Evolutionary conservation across 2,888 invertebrate genomes (phyloP).

Genomic region (Minunthozetes semirufus): DNA sequence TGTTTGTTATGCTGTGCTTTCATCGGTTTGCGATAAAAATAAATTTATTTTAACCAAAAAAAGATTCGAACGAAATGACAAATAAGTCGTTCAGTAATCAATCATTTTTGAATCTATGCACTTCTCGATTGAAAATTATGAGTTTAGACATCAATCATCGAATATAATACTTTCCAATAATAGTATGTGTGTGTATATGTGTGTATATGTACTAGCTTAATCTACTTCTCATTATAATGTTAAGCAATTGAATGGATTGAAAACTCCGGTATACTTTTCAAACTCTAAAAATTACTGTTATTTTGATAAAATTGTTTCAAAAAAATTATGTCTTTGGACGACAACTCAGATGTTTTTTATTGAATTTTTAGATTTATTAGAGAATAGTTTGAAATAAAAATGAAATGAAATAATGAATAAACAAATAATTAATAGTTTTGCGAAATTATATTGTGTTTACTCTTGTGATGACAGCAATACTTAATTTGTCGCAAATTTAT

Average conservation of each 20-base stretch:
- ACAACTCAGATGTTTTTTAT: too few species aligned
- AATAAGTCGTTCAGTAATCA: constrained; percentile 20
- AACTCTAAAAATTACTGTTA: not conserved
- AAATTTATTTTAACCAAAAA: not conserved
- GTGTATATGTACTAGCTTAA: not conserved
- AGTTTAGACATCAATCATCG: constrained; percentile 11
- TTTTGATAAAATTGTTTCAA: not conserved
- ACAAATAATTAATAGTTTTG: not conserved
- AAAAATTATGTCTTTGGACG: too few species aligned
- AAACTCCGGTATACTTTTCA: not conserved
- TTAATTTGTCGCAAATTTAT: not conserved
- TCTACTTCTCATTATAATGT: not conserved
- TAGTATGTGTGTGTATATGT: too few species aligned
- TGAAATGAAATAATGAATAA: too few species aligned
- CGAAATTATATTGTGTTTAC: not conserved
- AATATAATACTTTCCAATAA: not conserved
- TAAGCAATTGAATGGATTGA: not conserved
- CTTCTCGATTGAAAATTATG: constrained; percentile 11
- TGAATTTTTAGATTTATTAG: too few species aligned
- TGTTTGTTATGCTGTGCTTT: not conserved
- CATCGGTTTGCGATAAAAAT: not conserved
- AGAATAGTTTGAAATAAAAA: too few species aligned
- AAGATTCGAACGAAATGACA: constrained; percentile 22
- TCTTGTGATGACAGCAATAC: not conserved
- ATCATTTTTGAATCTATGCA: constrained; percentile 29